Conservation (phyloP, 2,888 invertebrate species). For the Orchestes rusci region DNA sequence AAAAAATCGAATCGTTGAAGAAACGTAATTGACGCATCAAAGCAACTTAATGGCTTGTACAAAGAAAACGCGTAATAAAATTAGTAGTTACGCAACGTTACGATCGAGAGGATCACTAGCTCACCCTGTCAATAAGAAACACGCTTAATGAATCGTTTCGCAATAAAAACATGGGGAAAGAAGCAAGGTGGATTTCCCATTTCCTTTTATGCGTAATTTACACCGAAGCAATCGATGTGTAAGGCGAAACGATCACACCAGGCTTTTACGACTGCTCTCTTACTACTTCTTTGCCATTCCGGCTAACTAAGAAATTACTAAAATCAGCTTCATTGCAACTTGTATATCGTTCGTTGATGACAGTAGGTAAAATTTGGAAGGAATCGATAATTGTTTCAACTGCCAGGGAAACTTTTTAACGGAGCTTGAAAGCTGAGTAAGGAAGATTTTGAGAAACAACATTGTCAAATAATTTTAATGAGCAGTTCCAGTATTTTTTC, state of each 20-base stretch:
- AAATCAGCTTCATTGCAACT: no score
- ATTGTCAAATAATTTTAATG: no score
- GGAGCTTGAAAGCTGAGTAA: no score
- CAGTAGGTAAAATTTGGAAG: no score
- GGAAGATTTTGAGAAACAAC: no score
- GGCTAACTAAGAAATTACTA: slow-evolving; percentile 21
- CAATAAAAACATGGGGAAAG: slow-evolving; percentile 18
- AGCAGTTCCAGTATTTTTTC: no score
- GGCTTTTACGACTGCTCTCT: slow-evolving; percentile 14
- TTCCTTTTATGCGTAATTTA: slow-evolving; percentile 24
- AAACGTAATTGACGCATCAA: no score
- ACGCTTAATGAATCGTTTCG: slow-evolving; percentile 23
- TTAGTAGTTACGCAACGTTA: slow-evolving; percentile 14
- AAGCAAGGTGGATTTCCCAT: slow-evolving; percentile 19
- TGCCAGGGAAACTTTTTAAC: no score
- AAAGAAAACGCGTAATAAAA: slow-evolving; percentile 15
- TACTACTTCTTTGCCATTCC: slow-evolving; percentile 14
- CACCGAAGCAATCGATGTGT: slow-evolving; percentile 25
- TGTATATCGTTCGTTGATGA: no score
- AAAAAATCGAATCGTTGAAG: no score
- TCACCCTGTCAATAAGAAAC: slow-evolving; percentile 19
- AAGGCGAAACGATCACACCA: slow-evolving; percentile 21
- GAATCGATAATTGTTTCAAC: no score
- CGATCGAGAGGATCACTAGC: no score
- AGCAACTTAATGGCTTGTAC: slow-evolving; percentile 7